Conservation (phyloP, 2,797 vertebrate species). For the Centroberyx gerrardi region DNA sequence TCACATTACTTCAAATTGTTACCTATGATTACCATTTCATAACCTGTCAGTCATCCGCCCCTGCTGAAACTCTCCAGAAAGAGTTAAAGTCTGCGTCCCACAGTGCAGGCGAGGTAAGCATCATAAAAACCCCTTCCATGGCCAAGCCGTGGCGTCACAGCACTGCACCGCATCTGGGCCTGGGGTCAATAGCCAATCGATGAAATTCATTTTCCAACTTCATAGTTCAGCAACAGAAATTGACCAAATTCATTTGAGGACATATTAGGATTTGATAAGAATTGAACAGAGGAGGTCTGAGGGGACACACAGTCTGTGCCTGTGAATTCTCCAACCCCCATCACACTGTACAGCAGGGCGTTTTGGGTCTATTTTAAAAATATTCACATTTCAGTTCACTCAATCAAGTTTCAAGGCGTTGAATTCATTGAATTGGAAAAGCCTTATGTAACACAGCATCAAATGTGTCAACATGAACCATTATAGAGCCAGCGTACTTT, state of each 20-base stretch:
- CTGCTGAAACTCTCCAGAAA: not conserved
- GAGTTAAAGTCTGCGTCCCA: conserved; percentile 44
- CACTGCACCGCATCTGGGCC: conserved; percentile 29
- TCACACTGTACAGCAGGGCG: no score
- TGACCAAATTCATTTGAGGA: conserved; percentile 43
- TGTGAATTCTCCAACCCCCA: no score
- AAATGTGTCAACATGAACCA: not conserved
- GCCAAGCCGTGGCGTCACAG: conserved; percentile 47
- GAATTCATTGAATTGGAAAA: not conserved
- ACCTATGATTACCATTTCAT: not conserved
- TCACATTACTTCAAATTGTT: conserved; percentile 3
- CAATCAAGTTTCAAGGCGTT: not conserved
- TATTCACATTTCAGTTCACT: no score
- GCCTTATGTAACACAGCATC: not conserved
- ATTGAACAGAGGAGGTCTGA: not conserved
- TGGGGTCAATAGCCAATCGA: conserved; percentile 67
- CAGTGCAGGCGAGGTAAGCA: conserved; percentile 4
- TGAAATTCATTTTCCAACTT: conserved; percentile 69
- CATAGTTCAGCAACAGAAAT: conserved; percentile 50
- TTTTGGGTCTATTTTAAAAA: no score
- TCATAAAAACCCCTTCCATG: conserved; percentile 65
- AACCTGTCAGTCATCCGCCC: not conserved
- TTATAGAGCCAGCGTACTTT: not conserved
- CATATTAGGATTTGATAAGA: conserved; percentile 8
- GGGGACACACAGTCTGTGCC: not conserved